These are phyloP conservation scores for Physella acuta DNA, from an alignment of 1,140 invertebrate species.

Conservation along the genomic window DNA sequence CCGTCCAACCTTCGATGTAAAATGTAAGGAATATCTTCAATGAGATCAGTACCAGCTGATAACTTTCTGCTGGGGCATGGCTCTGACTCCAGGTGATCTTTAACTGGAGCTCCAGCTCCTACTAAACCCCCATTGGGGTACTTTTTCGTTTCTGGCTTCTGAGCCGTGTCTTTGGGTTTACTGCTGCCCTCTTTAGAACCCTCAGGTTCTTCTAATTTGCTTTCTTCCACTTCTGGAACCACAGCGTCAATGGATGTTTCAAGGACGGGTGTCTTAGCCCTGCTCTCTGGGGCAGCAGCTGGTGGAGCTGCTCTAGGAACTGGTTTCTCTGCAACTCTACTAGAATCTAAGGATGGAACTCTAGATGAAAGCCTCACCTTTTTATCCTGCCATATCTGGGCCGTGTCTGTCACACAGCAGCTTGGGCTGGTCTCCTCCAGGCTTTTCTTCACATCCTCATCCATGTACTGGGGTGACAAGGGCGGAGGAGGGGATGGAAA, in stretches of 20 bases:
- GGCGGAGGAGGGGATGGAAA: constrained; percentile 3
- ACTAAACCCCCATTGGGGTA: constrained; percentile 28
- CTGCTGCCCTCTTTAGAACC: neutral
- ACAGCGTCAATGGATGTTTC: neutral
- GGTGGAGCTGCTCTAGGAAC: neutral
- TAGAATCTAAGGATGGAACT: constrained; percentile 26
- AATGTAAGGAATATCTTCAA: constrained; percentile 61
- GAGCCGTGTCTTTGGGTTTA: neutral
- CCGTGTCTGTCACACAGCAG: constrained; percentile 21
- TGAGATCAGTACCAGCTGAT: constrained; percentile 46
- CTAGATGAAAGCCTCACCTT: constrained; percentile 28
- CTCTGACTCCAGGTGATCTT: constrained; percentile 4
- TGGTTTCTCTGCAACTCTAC: neutral
- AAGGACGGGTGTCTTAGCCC: neutral
- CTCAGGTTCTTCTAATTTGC: neutral
- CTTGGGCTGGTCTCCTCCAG: constrained; percentile 24
- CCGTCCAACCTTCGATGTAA: constrained; percentile 53
- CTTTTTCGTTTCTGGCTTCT: constrained; percentile 21
- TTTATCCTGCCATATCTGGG: constrained; percentile 23
- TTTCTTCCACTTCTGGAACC: neutral
- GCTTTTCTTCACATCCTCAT: constrained; percentile 6
- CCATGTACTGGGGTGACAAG: constrained; percentile 10
- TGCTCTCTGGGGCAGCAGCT: neutral
- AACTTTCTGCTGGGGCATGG: constrained; percentile 5
- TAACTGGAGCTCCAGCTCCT: constrained; percentile 6